phyloP scores from a whole-genome alignment of 2,113 vertebrate genomes.

The Todiramphus saurophagus region DNA sequence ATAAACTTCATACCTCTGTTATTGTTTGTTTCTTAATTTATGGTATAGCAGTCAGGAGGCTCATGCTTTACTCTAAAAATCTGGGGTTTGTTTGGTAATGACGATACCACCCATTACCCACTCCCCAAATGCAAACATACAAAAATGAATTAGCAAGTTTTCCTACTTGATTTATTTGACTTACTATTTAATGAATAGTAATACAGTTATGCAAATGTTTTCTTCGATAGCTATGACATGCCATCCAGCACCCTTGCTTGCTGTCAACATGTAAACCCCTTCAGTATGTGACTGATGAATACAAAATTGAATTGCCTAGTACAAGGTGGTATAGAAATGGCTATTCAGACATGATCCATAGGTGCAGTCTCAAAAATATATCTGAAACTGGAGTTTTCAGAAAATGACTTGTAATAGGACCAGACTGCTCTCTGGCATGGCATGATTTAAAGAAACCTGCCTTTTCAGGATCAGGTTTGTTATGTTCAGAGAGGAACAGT shows the following conservation, averaged over 20 bases:
- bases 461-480: not conserved
- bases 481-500: not conserved
- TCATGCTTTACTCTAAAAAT: not conserved
- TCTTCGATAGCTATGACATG: not conserved
- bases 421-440: not conserved
- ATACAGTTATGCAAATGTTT: not conserved
- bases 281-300: not conserved
- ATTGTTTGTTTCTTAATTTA: not conserved
- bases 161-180: not conserved
- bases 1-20: not conserved
- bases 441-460: not conserved
- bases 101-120: not conserved
- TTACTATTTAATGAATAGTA: not conserved
- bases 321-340: not conserved
- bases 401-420: not conserved
- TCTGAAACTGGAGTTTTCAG: not conserved
- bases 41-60: not conserved
- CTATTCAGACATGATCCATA: not conserved
- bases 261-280: not conserved
- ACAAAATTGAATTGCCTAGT: not conserved
- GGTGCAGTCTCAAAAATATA: not conserved
- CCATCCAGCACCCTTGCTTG: not conserved
- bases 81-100: not conserved
- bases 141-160: not conserved
- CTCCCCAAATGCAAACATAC: not conserved